A percentile compares a stretch with the other conserved stretches of the same genome.
Evolutionary conservation across 2,113 vertebrate species (phyloP).

Genomic region (Syngnathus floridae): DNA sequence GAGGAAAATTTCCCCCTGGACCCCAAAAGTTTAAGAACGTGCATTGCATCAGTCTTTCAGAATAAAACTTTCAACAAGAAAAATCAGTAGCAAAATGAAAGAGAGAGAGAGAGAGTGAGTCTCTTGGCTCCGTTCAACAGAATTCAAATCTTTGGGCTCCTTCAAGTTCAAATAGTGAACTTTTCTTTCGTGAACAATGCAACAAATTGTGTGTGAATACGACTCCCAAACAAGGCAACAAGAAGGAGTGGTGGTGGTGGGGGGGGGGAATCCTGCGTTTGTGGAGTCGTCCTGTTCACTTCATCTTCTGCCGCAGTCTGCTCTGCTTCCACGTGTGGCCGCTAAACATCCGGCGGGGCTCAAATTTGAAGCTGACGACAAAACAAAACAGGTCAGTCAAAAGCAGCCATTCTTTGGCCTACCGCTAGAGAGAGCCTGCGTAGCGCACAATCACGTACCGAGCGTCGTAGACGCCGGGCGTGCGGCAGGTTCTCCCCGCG

Average conservation of each 20-base stretch:
- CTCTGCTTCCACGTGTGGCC: conserved; percentile 40
- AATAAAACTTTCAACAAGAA: background rate
- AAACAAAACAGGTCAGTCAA: background rate
- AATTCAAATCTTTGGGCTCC: background rate
- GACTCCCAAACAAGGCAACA: conserved; percentile 42
- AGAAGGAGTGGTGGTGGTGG: background rate
- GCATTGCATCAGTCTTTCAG: conserved; percentile 15
- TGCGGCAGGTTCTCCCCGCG: conserved; percentile 79
- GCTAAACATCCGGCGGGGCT: conserved; percentile 67
- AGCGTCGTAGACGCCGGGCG: conserved; percentile 82
- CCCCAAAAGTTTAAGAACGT: conserved; percentile 18
- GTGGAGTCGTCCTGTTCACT: conserved; percentile 29
- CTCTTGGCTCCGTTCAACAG: background rate
- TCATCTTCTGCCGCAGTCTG: conserved; percentile 44
- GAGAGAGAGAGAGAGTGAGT: background rate
- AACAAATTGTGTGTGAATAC: background rate
- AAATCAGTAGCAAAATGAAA: background rate
- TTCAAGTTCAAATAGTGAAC: background rate
- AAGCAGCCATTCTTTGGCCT: too few relatives aligned
- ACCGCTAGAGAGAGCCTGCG: too few relatives aligned
- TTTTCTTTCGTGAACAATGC: background rate
- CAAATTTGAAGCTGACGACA: conserved; percentile 65
- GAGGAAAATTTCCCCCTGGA: background rate
- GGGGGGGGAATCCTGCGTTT: conserved; percentile 6
- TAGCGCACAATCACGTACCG: conserved; percentile 57